A percentile compares a stretch with the other conserved stretches of the same genome.
Evolutionary conservation across 2,113 vertebrate genomes (phyloP).

Genomic region (Dasyurus viverrinus): DNA sequence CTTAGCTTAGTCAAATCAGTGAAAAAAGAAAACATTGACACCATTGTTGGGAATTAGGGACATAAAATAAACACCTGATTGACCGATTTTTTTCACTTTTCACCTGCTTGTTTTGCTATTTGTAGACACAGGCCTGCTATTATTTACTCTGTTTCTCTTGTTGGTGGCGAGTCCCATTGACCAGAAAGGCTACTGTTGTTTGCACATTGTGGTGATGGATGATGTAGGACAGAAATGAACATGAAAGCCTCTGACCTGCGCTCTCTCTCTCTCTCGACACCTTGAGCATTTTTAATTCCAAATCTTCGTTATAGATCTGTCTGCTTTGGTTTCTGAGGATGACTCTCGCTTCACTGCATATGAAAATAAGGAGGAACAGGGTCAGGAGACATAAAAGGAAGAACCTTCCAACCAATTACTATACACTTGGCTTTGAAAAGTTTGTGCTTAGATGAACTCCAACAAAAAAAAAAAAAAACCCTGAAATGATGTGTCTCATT

Average conservation of each 20-base stretch:
- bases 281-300: background rate
- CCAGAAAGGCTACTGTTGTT: background rate
- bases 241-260: slow-evolving; percentile 2
- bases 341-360: background rate
- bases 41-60: background rate
- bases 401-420: background rate
- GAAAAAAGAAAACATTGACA: background rate
- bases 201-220: background rate
- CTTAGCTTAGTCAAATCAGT: slow-evolving; percentile 5
- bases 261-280: slow-evolving; percentile 11
- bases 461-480: background rate
- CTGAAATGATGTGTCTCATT: slow-evolving; percentile 61
- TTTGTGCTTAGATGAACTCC: slow-evolving; percentile 28
- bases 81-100: background rate
- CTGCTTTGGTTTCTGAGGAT: background rate
- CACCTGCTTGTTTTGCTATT: background rate
- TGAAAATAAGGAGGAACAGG: slow-evolving; percentile 18
- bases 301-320: background rate
- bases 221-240: slow-evolving; percentile 5
- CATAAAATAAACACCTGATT: background rate
- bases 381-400: background rate
- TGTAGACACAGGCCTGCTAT: background rate
- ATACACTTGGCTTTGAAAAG: slow-evolving; percentile 28
- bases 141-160: background rate
- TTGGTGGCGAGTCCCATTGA: background rate